Percentiles rank a stretch among this genome's conserved stretches.
Evolutionary conservation across 2,888 invertebrate genomes (phyloP).

Genomic region (Erpobdella octoculata): DNA sequence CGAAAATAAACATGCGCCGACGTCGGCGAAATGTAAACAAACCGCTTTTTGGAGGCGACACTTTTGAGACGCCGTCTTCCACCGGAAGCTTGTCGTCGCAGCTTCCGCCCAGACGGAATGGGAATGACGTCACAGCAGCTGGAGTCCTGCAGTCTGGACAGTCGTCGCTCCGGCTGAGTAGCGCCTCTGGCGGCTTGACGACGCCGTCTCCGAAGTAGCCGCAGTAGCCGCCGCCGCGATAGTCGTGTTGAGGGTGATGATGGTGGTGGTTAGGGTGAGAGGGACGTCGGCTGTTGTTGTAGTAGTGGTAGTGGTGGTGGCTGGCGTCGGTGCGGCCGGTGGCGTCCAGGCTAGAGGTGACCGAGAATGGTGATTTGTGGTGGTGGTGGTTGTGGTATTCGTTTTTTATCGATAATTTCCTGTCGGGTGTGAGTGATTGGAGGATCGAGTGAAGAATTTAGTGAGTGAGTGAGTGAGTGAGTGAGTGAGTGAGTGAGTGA

Average conservation of each 20-base stretch:
- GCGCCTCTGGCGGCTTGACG: not conserved
- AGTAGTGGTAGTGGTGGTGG: not conserved
- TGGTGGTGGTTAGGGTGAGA: not conserved
- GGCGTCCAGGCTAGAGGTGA: not conserved
- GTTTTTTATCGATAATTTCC: not conserved
- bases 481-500: not conserved
- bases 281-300: not conserved
- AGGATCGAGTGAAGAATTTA: not conserved
- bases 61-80: conserved; percentile 13
- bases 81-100: conserved; percentile 8
- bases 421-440: not conserved
- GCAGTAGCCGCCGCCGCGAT: not conserved
- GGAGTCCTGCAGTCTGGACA: conserved; percentile 7
- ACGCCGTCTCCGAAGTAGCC: not conserved
- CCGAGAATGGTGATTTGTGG: not conserved
- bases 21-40: not conserved
- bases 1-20: no score
- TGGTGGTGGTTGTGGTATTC: not conserved
- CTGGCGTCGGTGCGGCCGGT: not conserved
- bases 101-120: conserved; percentile 18
- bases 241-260: not conserved
- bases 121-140: conserved; percentile 18
- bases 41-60: conserved; percentile 9
- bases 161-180: not conserved
- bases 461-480: not conserved